phyloP scores from a whole-genome alignment of 1,140 invertebrate genomes.

The Teleopsis dalmanni region DNA sequence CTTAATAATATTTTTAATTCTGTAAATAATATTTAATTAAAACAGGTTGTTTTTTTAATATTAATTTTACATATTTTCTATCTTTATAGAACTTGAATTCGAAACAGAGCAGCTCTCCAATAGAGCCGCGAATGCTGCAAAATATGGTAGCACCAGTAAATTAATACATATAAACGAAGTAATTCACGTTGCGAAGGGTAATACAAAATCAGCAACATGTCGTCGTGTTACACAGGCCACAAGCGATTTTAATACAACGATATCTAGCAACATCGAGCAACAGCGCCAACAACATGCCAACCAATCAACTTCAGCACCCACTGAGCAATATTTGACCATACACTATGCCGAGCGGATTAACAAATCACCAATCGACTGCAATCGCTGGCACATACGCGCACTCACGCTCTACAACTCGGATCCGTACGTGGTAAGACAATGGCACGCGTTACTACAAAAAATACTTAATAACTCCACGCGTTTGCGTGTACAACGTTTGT shows the following conservation, averaged over 20 bases:
- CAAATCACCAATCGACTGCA: constrained; percentile 46
- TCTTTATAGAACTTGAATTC: constrained; percentile 1
- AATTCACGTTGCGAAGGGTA: constrained; percentile 24
- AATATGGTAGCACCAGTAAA: constrained; percentile 27
- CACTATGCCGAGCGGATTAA: constrained; percentile 52
- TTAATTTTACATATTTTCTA: too few species aligned
- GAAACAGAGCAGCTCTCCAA: constrained; percentile 3
- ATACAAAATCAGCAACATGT: constrained; percentile 23
- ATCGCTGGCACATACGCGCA: constrained; percentile 53
- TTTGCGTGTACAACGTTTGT: constrained; percentile 50
- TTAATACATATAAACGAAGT: constrained; percentile 33
- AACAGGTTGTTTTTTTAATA: too few species aligned
- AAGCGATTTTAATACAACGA: neutral
- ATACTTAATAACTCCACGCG: constrained; percentile 42
- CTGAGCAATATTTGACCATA: constrained; percentile 50
- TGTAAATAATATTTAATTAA: too few species aligned
- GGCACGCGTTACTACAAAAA: constrained; percentile 55
- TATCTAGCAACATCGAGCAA: constrained; percentile 9
- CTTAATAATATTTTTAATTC: neutral
- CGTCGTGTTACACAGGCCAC: constrained; percentile 7
- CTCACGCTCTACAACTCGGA: constrained; percentile 56
- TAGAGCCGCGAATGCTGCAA: neutral
- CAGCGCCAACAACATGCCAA: constrained; percentile 10
- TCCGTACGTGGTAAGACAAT: constrained; percentile 53
- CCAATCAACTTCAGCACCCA: constrained; percentile 13